A percentile compares a stretch with the other conserved stretches of the same genome.
Evolutionary conservation across 2,797 vertebrate genomes (phyloP).

Genomic region (Sebastes matsubarae): DNA sequence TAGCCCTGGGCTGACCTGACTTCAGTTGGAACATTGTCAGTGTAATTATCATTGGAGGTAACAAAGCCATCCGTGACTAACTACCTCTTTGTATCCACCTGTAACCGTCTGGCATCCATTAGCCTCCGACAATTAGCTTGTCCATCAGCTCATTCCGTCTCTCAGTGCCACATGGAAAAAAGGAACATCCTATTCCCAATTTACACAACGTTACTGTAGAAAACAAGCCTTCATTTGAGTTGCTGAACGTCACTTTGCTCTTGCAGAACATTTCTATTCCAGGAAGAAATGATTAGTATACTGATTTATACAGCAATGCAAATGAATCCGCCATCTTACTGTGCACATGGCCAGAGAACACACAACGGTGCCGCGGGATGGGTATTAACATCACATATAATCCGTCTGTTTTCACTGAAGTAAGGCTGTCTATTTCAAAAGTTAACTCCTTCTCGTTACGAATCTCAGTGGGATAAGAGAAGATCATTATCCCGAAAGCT

Average conservation of each 20-base stretch:
- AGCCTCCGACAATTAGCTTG: constrained; percentile 59
- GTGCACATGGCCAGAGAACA: constrained; percentile 33
- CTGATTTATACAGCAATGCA: constrained; percentile 14
- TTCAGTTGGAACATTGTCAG: constrained; percentile 63
- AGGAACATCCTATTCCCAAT: constrained; percentile 5
- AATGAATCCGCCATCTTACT: constrained; percentile 36
- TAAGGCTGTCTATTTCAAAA: constrained; percentile 48
- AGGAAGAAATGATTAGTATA: constrained; percentile 15
- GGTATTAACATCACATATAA: constrained; percentile 42
- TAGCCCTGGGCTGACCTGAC: constrained; percentile 66
- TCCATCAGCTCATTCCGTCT: constrained; percentile 35
- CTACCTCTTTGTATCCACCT: constrained; percentile 66
- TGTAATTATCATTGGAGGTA: constrained; percentile 69
- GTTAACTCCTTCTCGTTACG: constrained; percentile 39
- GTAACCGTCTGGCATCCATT: constrained; percentile 61
- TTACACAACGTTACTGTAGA: background rate
- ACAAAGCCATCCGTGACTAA: constrained; percentile 65
- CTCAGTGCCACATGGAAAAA: background rate
- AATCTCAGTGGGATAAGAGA: constrained; percentile 56
- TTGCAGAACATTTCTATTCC: background rate
- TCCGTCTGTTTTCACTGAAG: constrained; percentile 35
- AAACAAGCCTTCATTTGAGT: background rate
- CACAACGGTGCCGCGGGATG: constrained; percentile 3
- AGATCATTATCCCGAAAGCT: constrained; percentile 61
- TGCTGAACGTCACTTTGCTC: background rate